Percentiles rank a stretch among this genome's conserved stretches.
These are phyloP conservation scores for Acanthochromis polyacanthus DNA, from an alignment of 2,113 vertebrate genomes.

Conservation along the genomic window DNA sequence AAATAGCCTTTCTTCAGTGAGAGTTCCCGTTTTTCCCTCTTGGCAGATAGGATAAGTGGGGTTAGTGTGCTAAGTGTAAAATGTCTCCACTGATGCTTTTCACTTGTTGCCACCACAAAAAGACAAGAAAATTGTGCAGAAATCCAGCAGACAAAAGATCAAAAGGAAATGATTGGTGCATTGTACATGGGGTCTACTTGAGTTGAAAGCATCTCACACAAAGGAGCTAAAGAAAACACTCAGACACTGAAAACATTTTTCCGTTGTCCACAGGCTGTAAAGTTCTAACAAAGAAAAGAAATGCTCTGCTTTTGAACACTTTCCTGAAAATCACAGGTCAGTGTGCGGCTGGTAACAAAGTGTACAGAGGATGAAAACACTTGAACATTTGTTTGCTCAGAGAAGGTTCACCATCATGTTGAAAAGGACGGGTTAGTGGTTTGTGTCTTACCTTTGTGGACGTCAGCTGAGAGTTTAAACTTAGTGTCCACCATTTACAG, in stretches of 20 bases:
- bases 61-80: constrained; percentile 35
- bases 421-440: background rate
- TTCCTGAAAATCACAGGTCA: constrained; percentile 1
- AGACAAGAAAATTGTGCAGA: background rate
- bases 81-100: constrained; percentile 33
- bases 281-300: constrained; percentile 10
- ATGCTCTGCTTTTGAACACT: background rate
- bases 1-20: constrained; percentile 36
- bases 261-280: background rate
- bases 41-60: constrained; percentile 34
- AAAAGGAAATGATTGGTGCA: constrained; percentile 15
- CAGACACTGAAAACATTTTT: constrained; percentile 13
- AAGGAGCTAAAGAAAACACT: constrained; percentile 11
- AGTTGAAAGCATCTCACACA: background rate
- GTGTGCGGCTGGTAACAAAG: background rate
- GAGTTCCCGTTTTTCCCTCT: constrained; percentile 42
- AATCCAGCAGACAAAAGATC: background rate
- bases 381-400: background rate
- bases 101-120: constrained; percentile 8
- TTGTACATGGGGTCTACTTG: constrained; percentile 11
- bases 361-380: background rate
- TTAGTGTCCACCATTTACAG: background rate
- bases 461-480: background rate
- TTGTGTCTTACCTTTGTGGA: constrained; percentile 10
- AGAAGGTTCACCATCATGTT: background rate